Evolutionary conservation across 2,113 vertebrate species (phyloP).

Genomic region (Coptodon rendalli): DNA sequence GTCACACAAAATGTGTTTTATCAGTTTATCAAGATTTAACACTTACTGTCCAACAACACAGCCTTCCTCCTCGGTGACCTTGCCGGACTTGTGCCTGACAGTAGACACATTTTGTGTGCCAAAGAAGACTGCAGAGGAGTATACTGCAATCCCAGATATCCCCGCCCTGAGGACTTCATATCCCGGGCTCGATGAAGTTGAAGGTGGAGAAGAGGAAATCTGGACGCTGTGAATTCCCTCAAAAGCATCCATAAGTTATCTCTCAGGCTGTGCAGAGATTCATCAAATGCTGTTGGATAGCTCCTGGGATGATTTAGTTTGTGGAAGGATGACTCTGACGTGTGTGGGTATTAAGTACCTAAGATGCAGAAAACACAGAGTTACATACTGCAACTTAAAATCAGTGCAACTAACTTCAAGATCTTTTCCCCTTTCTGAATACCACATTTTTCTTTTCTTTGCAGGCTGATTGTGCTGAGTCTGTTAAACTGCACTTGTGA

Average conservation of each 20-base stretch:
- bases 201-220: constrained; percentile 62
- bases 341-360: background rate
- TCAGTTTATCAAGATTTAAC: background rate
- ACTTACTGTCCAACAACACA: constrained; percentile 68
- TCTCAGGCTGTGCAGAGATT: background rate
- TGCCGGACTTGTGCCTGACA: constrained; percentile 1
- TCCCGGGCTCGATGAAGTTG: constrained; percentile 32
- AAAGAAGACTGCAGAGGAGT: constrained; percentile 66
- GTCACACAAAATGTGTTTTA: background rate
- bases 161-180: constrained; percentile 64
- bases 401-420: background rate
- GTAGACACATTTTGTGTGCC: constrained; percentile 22
- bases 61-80: constrained; percentile 10
- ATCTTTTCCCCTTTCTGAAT: background rate
- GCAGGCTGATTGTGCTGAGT: background rate
- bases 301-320: background rate
- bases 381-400: background rate
- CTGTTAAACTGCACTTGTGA: background rate
- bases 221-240: constrained; percentile 72
- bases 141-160: constrained; percentile 61
- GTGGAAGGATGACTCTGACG: background rate
- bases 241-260: constrained; percentile 66
- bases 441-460: background rate
- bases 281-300: background rate
- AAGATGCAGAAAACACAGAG: background rate